phyloP scores from a whole-genome alignment of 2,888 invertebrate species.

The Drosophila engyochracea region DNA sequence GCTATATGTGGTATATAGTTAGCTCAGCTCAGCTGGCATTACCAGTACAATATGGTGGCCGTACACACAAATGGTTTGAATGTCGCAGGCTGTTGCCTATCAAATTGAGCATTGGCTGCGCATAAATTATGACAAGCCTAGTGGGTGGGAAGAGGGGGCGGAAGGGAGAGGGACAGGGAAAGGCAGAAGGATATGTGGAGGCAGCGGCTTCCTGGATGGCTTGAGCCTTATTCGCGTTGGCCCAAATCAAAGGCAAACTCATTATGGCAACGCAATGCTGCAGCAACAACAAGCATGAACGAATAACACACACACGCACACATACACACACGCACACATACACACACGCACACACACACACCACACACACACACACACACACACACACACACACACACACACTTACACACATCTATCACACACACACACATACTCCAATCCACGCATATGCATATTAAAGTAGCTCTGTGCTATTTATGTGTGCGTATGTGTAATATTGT shows the following conservation, averaged over 20 bases:
- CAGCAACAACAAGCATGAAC: slow-evolving; percentile 22
- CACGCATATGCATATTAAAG: slow-evolving; percentile 72
- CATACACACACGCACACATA: slow-evolving; percentile 5
- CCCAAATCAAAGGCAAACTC: slow-evolving; percentile 77
- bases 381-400: not conserved
- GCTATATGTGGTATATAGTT: slow-evolving; percentile 11
- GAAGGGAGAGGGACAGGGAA: not conserved
- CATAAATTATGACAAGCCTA: slow-evolving; percentile 70
- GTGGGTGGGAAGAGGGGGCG: not conserved
- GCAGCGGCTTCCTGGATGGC: slow-evolving; percentile 42
- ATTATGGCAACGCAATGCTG: slow-evolving; percentile 59
- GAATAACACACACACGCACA: slow-evolving; percentile 6
- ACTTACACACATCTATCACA: slow-evolving; percentile 1
- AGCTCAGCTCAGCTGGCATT: slow-evolving; percentile 36
- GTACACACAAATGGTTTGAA: slow-evolving; percentile 65
- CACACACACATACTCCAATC: slow-evolving; percentile 23
- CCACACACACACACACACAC: slow-evolving; percentile 23
- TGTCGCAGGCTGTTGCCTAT: slow-evolving; percentile 66
- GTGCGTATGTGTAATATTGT: slow-evolving; percentile 69
- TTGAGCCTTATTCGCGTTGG: slow-evolving; percentile 51
- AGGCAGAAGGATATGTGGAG: slow-evolving; percentile 10
- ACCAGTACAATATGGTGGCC: slow-evolving; percentile 34
- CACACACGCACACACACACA: slow-evolving; percentile 1
- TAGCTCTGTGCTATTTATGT: slow-evolving; percentile 43
- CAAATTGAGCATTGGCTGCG: slow-evolving; percentile 69